These are phyloP conservation scores for Zele albiditarsus DNA, from an alignment of 2,888 invertebrate species.

Conservation along the genomic window DNA sequence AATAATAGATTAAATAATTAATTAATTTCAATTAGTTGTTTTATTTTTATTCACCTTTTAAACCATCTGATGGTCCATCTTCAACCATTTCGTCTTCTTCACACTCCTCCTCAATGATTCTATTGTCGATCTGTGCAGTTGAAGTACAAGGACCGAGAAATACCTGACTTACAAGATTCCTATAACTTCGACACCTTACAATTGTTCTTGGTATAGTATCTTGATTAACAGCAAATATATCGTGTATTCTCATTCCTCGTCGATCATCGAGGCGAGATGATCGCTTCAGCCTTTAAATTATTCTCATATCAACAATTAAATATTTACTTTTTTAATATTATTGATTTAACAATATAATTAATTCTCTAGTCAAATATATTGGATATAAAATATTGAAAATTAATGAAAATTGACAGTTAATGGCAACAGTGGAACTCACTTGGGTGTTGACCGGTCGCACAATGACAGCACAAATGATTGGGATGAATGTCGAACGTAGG, in stretches of 20 bases:
- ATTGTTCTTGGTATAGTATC: constrained; percentile 48
- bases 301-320: constrained; percentile 14
- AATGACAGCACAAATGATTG: constrained; percentile 35
- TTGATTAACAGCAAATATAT: constrained; percentile 45
- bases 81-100: constrained; percentile 52
- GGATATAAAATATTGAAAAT: background rate
- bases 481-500: constrained; percentile 13
- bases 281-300: constrained; percentile 38
- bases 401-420: background rate
- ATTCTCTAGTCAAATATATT: too few relatives aligned
- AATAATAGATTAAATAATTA: constrained; percentile 2
- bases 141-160: constrained; percentile 42
- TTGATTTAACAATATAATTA: too few relatives aligned
- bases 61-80: constrained; percentile 41
- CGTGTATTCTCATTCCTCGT: constrained; percentile 50
- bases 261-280: constrained; percentile 35
- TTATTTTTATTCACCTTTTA: constrained; percentile 40
- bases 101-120: constrained; percentile 48
- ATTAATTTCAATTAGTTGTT: background rate
- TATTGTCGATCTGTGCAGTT: constrained; percentile 41
- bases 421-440: background rate
- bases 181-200: constrained; percentile 47
- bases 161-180: constrained; percentile 42
- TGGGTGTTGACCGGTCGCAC: background rate
- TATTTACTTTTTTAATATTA: background rate